Conservation (phyloP, 2,113 vertebrate genomes). For the Calonectris borealis region DNA sequence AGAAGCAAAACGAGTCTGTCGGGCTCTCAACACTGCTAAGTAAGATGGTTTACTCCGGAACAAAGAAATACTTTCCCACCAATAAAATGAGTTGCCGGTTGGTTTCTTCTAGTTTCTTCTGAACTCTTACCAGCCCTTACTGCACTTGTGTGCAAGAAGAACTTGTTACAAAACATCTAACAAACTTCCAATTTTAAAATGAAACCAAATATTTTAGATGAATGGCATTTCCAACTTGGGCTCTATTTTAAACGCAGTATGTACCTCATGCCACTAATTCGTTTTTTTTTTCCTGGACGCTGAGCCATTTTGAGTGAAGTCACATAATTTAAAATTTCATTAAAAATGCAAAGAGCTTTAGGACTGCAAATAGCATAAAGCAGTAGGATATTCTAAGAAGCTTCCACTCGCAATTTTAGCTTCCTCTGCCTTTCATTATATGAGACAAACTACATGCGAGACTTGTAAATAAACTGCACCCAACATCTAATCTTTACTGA, state of each 20-base stretch:
- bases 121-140: not conserved
- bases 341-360: not conserved
- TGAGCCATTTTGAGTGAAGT: constrained; percentile 19
- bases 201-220: not conserved
- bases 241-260: not conserved
- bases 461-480: not conserved
- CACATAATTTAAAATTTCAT: not conserved
- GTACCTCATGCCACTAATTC: constrained; percentile 6
- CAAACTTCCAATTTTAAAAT: not conserved
- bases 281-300: not conserved
- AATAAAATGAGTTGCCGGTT: not conserved
- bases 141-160: not conserved
- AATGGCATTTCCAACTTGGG: not conserved
- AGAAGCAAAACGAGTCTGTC: not conserved
- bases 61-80: constrained; percentile 24
- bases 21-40: not conserved
- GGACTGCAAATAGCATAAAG: not conserved
- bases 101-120: not conserved
- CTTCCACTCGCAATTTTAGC: not conserved
- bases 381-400: not conserved
- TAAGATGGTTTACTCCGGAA: not conserved
- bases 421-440: not conserved
- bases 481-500: not conserved
- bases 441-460: not conserved
- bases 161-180: not conserved